phyloP scores from a whole-genome alignment of 2,888 invertebrate species.

The Rhingia campestris region DNA sequence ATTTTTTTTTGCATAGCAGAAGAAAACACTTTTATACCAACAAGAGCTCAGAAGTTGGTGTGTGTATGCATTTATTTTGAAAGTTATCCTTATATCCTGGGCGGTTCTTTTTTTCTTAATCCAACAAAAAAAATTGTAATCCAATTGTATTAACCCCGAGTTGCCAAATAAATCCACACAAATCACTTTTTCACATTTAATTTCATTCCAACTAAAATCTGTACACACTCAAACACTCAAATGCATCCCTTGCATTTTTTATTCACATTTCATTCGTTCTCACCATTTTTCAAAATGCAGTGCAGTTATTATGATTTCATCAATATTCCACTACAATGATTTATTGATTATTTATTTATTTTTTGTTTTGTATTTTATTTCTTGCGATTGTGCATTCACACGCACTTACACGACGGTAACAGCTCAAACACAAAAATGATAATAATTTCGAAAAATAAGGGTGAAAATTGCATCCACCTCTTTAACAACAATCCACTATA shows the following conservation, averaged over 20 bases:
- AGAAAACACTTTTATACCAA: conserved; percentile 52
- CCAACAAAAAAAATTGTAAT: conserved; percentile 58
- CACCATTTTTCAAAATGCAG: conserved; percentile 58
- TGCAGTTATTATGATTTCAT: conserved; percentile 50
- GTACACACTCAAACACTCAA: conserved; percentile 41
- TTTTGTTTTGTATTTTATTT: conserved; percentile 48
- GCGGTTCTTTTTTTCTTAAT: conserved; percentile 27
- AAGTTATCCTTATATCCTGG: conserved; percentile 66
- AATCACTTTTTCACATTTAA: conserved; percentile 42
- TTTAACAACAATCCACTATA: conserved; percentile 54
- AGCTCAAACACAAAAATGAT: conserved; percentile 40
- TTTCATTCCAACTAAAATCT: conserved; percentile 12
- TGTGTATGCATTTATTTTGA: conserved; percentile 56
- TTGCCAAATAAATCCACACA: conserved; percentile 59
- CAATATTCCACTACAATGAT: conserved; percentile 44
- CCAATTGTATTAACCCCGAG: conserved; percentile 46
- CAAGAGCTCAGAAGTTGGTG: conserved; percentile 35
- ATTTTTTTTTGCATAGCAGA: conserved; percentile 49
- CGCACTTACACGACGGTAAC: conserved; percentile 63
- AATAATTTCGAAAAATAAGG: conserved; percentile 59
- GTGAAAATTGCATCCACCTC: conserved; percentile 67
- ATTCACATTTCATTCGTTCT: conserved; percentile 50
- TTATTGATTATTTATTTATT: conserved; percentile 67
- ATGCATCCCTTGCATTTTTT: conserved; percentile 25
- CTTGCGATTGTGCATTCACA: conserved; percentile 24